Evolutionary conservation across 2,888 invertebrate genomes (phyloP).

Genomic region (Mechanitis messenoides): DNA sequence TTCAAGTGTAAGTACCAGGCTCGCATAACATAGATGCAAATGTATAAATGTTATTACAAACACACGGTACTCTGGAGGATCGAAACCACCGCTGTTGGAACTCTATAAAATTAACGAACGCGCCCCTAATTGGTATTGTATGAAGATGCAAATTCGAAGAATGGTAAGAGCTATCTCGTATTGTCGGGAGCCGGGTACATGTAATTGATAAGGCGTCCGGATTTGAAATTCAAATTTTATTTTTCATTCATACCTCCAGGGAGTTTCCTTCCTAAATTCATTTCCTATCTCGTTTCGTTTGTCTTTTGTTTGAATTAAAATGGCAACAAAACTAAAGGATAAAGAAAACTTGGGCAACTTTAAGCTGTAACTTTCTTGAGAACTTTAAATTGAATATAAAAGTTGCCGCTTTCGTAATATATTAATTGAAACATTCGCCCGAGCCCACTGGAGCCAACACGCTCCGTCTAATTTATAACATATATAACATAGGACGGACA

Average conservation of each 20-base stretch:
- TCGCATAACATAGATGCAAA: slow-evolving; percentile 62
- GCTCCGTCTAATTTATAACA: background rate
- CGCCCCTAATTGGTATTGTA: slow-evolving; percentile 69
- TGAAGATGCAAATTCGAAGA: slow-evolving; percentile 71
- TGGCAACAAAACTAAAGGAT: background rate
- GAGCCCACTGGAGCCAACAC: background rate
- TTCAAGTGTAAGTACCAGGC: slow-evolving; percentile 46
- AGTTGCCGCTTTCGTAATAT: no score
- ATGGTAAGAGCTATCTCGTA: slow-evolving; percentile 53
- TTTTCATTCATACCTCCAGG: slow-evolving; percentile 45
- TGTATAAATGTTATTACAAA: slow-evolving; percentile 35
- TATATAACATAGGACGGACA: slow-evolving; percentile 7
- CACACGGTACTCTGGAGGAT: slow-evolving; percentile 42
- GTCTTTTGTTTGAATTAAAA: slow-evolving; percentile 27
- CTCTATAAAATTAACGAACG: slow-evolving; percentile 49
- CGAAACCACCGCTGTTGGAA: slow-evolving; percentile 46
- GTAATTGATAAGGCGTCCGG: slow-evolving; percentile 72
- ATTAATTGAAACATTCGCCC: no score
- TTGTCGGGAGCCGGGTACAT: slow-evolving; percentile 58
- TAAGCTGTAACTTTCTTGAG: background rate
- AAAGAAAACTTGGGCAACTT: background rate
- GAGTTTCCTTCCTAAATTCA: slow-evolving; percentile 31
- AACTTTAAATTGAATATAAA: no score
- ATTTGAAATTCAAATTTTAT: slow-evolving; percentile 69
- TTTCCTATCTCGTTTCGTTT: slow-evolving; percentile 26